phyloP scores from a whole-genome alignment of 2,888 invertebrate genomes.

The Crossocerus cetratus region DNA sequence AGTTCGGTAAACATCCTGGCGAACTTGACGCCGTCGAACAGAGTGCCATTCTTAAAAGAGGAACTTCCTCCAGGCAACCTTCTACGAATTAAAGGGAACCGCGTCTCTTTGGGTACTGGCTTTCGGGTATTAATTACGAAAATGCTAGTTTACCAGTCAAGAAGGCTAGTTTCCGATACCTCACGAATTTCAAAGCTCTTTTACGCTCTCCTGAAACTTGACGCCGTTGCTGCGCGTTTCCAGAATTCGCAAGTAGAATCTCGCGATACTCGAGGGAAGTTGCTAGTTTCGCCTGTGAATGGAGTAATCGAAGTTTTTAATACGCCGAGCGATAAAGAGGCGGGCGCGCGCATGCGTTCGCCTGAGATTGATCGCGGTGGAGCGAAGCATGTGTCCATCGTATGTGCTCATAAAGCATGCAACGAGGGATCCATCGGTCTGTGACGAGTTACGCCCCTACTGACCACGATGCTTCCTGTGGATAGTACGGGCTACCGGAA shows the following conservation, averaged over 20 bases:
- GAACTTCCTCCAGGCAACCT: neutral
- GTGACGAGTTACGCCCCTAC: slow-evolving; percentile 58
- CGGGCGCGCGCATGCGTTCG: slow-evolving; percentile 46
- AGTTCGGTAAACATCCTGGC: slow-evolving; percentile 49
- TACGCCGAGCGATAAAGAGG: slow-evolving; percentile 15
- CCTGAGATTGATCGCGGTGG: slow-evolving; percentile 50
- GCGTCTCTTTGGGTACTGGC: slow-evolving; percentile 11
- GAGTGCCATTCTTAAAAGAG: neutral
- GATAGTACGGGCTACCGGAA: slow-evolving; percentile 54
- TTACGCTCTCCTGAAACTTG: too few relatives aligned
- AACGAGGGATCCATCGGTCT: slow-evolving; percentile 60
- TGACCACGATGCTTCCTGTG: slow-evolving; percentile 62
- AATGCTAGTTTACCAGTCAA: too few relatives aligned
- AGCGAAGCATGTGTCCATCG: slow-evolving; percentile 47
- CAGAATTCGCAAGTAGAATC: too few relatives aligned
- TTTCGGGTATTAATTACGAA: too few relatives aligned
- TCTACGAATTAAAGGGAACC: slow-evolving; percentile 20
- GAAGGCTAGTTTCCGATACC: too few relatives aligned
- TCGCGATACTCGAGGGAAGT: too few relatives aligned
- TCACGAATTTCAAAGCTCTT: too few relatives aligned
- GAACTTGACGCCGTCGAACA: neutral
- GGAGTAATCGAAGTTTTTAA: slow-evolving; percentile 9
- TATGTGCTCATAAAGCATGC: slow-evolving; percentile 56
- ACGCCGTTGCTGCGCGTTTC: too few relatives aligned
- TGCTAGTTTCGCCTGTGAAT: too few relatives aligned